Conservation (phyloP, 2,888 invertebrate genomes). For the Scrobipalpa costella region DNA sequence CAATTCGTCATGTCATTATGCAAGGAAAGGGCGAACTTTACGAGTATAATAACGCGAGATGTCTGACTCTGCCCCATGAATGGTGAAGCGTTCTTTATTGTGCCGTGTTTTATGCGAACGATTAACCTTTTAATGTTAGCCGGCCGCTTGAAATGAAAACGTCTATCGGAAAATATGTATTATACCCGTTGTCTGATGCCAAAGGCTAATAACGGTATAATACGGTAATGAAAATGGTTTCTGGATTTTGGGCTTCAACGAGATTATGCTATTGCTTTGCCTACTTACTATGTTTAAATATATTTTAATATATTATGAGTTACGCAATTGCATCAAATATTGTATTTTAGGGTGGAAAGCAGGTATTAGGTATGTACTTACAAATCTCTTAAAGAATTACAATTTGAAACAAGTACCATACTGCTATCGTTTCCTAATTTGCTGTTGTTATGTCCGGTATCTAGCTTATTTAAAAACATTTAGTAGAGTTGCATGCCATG, state of each 20-base stretch:
- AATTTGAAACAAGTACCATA: neutral
- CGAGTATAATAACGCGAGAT: constrained; percentile 80
- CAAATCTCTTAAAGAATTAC: neutral
- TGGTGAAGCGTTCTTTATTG: constrained; percentile 76
- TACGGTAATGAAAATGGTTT: neutral
- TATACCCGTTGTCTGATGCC: constrained; percentile 16
- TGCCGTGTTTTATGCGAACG: constrained; percentile 78
- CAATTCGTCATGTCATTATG: constrained; percentile 81
- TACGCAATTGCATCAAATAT: too few relatives aligned
- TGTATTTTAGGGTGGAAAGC: too few relatives aligned
- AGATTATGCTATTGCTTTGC: neutral
- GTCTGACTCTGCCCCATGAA: constrained; percentile 75
- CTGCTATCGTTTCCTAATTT: neutral
- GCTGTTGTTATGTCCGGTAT: neutral
- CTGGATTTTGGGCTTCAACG: neutral
- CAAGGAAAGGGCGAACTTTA: constrained; percentile 80
- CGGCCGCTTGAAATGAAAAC: constrained; percentile 60
- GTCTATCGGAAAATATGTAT: constrained; percentile 44
- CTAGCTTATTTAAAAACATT: constrained; percentile 35
- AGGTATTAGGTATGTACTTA: too few relatives aligned
- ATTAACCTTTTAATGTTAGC: constrained; percentile 78
- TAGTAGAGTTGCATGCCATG: constrained; percentile 46
- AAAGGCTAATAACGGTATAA: constrained; percentile 6
- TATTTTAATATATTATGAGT: too few relatives aligned
- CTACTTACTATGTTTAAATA: too few relatives aligned